Evolutionary conservation across 2,888 invertebrate species (phyloP).

Genomic region (Chloromyia formosa): DNA sequence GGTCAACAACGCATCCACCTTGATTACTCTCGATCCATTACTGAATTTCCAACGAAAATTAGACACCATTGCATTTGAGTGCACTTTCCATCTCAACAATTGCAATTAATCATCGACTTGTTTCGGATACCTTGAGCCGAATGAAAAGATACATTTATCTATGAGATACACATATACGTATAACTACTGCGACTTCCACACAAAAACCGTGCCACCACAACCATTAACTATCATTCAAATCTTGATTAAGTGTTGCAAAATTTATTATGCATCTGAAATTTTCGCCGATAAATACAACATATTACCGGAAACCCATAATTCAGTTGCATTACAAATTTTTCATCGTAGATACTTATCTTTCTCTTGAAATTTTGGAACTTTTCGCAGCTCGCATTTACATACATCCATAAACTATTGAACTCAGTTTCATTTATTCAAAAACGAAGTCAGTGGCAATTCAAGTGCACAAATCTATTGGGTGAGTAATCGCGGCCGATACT

Average conservation of each 20-base stretch:
- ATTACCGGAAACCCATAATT: conserved; percentile 28
- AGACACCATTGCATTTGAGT: conserved; percentile 7
- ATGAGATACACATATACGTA: not conserved
- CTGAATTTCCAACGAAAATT: not conserved
- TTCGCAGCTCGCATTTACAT: not conserved
- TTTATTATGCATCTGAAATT: not conserved
- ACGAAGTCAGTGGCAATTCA: not conserved
- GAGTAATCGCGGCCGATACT: not conserved
- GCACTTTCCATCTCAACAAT: conserved; percentile 20
- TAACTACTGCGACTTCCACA: conserved; percentile 13
- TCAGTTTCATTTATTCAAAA: conserved; percentile 4
- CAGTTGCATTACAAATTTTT: conserved; percentile 3
- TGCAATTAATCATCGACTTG: conserved; percentile 5
- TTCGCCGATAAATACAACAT: not conserved
- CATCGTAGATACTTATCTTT: not conserved
- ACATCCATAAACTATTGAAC: conserved; percentile 26
- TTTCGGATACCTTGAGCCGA: conserved; percentile 5
- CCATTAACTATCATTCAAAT: not conserved
- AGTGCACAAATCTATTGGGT: not conserved
- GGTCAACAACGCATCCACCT: conserved; percentile 10
- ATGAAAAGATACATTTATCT: not conserved
- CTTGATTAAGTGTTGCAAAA: conserved; percentile 13
- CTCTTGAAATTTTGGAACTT: too few relatives aligned
- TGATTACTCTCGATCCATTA: not conserved
- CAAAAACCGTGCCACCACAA: not conserved